Base-by-base conservation (phyloP, 2,797 vertebrate species). In the Anabas testudineus region DNA sequence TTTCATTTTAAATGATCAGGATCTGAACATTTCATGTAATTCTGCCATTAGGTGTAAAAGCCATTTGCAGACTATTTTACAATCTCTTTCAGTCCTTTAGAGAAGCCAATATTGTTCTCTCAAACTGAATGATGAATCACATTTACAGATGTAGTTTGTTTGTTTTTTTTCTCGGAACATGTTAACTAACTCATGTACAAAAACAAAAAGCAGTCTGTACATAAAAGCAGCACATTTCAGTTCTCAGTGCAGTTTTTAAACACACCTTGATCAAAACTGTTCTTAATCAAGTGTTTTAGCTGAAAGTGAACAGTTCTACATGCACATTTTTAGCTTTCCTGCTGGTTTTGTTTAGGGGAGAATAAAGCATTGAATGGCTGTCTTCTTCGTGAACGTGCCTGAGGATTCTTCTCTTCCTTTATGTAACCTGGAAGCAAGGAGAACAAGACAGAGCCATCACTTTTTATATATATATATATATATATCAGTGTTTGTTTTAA, bases 321-420 rank as follows among this genome's bases (percentile, higher is more conserved):
- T 28, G 24, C 7, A 19, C 22, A 21, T 1, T 13, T n/a, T 81
- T 82, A 95, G 54, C 62, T 94, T 68, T 96, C 94, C 87, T 95
- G 91, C 46, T 95, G 90, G 52, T 94, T 95, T 67, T 60, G 76
- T 88, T 96, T 98, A 1, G 95, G 95, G 74, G 97, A 96, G 90
- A 99, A 99, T 55, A 95, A 93, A 39, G 95, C 93, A 1, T 94
- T 94, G 10, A 96, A 95, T 7, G 97, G 98, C 52, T 95, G 95
- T 62, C 96, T 90, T 82, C 97, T 94, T 77, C 97, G 94, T 55
- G 93, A 90, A 41, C 96, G 96, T 0, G 81, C 90, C 66, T 95
- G 94, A 42, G 96, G 95, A 72, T 88, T 92, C 52, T 93, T 84
- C 45, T 99, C 97, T 78, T 98, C 97, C 69, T 93, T 97, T 81